Conservation (phyloP, 2,888 invertebrate genomes). For the Trachelus troglodyta region DNA sequence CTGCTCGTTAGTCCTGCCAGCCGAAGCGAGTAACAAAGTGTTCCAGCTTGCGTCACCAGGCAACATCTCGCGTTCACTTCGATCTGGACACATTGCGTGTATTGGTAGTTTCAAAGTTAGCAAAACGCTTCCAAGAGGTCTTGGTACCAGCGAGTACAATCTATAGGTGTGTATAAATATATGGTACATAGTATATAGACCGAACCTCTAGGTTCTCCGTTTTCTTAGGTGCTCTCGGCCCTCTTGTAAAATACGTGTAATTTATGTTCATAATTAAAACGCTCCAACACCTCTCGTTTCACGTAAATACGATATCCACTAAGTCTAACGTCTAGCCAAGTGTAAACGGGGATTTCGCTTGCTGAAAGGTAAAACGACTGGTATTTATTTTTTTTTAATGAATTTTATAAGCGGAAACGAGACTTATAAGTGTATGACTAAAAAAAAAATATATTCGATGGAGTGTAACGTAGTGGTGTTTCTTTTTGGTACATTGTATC, state of each 20-base stretch:
- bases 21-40: background rate
- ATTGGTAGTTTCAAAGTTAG: background rate
- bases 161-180: background rate
- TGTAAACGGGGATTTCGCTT: background rate
- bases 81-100: background rate
- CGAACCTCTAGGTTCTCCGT: background rate
- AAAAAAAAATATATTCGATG: background rate
- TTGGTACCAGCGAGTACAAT: background rate
- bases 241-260: background rate
- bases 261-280: background rate
- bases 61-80: background rate
- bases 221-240: background rate
- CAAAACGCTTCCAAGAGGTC: background rate
- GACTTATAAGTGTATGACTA: rapidly evolving
- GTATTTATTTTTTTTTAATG: background rate
- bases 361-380: background rate
- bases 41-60: background rate
- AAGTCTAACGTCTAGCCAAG: background rate
- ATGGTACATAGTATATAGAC: background rate
- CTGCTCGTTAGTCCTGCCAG: background rate
- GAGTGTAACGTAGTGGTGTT: background rate
- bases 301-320: background rate
- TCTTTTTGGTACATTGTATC: background rate
- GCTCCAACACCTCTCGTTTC: background rate
- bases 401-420: background rate